Evolutionary conservation across 2,113 vertebrate genomes (phyloP).

Genomic region (Eidolon helvum): DNA sequence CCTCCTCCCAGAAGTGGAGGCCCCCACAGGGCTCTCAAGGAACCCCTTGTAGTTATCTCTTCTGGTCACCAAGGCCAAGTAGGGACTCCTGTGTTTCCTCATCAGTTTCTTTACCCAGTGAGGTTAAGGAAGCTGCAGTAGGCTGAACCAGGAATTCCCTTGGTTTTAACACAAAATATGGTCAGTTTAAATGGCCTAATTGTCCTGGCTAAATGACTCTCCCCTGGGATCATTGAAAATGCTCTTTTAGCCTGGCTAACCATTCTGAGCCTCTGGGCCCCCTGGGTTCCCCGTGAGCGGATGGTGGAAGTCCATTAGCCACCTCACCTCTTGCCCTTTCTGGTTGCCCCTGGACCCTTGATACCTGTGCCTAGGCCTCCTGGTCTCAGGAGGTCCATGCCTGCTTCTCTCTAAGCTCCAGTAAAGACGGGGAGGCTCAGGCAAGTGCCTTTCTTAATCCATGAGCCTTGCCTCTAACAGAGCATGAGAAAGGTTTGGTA

Average conservation of each 20-base stretch:
- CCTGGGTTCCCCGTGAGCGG: background rate
- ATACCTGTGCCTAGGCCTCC: background rate
- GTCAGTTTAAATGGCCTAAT: slow-evolving; percentile 72
- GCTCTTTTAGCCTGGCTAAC: slow-evolving; percentile 67
- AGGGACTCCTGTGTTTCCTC: too few species aligned
- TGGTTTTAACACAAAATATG: slow-evolving; percentile 63
- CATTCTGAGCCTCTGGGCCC: background rate
- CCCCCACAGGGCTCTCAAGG: rapidly evolving
- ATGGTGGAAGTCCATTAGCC: slow-evolving; percentile 45
- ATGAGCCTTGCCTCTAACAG: background rate
- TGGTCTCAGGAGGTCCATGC: background rate
- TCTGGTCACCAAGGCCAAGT: background rate
- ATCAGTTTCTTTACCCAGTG: background rate
- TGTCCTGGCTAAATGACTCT: slow-evolving; percentile 63
- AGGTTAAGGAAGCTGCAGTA: background rate
- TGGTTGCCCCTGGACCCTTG: slow-evolving; percentile 35
- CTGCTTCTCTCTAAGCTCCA: background rate
- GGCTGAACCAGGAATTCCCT: slow-evolving; percentile 62
- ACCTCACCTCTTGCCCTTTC: slow-evolving; percentile 46
- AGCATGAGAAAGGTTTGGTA: background rate
- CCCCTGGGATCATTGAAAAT: slow-evolving; percentile 48
- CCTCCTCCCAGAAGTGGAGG: rapidly evolving
- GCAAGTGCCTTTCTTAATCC: background rate
- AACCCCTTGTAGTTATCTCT: rapidly evolving
- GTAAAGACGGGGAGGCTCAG: background rate